phyloP scores from a whole-genome alignment of 2,888 invertebrate genomes.

The Dinocampus coccinellae region DNA sequence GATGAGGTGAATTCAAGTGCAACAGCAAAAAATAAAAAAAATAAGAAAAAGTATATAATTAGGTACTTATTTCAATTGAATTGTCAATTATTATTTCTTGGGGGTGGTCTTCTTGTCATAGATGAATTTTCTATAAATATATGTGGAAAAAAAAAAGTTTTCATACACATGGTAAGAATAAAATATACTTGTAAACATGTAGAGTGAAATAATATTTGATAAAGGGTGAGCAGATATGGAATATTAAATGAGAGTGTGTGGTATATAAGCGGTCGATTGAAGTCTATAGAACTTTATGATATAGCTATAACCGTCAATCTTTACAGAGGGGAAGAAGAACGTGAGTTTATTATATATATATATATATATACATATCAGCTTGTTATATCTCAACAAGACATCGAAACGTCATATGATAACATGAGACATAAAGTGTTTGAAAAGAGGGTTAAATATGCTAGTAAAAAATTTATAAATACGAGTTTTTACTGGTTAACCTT shows the following conservation, averaged over 20 bases:
- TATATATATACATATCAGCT: neutral
- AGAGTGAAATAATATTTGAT: neutral
- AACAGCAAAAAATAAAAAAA: too few species aligned
- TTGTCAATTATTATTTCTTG: too few species aligned
- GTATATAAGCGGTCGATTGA: slow-evolving; percentile 1
- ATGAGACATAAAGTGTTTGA: neutral
- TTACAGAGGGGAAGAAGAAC: neutral
- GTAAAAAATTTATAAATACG: neutral
- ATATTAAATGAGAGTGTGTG: neutral
- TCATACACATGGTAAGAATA: too few species aligned
- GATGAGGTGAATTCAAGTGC: too few species aligned
- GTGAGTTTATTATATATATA: too few species aligned
- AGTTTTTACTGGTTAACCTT: neutral
- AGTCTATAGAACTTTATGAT: neutral
- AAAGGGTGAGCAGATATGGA: neutral
- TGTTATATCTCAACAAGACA: neutral
- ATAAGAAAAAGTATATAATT: too few species aligned
- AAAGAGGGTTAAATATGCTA: neutral
- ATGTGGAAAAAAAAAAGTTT: too few species aligned
- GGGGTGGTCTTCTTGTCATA: too few species aligned
- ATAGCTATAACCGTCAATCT: neutral
- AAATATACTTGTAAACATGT: too few species aligned
- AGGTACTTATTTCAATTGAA: too few species aligned
- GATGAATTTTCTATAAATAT: too few species aligned
- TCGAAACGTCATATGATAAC: neutral